Conservation (phyloP, 2,797 vertebrate genomes). For the Sardinella longiceps region DNA sequence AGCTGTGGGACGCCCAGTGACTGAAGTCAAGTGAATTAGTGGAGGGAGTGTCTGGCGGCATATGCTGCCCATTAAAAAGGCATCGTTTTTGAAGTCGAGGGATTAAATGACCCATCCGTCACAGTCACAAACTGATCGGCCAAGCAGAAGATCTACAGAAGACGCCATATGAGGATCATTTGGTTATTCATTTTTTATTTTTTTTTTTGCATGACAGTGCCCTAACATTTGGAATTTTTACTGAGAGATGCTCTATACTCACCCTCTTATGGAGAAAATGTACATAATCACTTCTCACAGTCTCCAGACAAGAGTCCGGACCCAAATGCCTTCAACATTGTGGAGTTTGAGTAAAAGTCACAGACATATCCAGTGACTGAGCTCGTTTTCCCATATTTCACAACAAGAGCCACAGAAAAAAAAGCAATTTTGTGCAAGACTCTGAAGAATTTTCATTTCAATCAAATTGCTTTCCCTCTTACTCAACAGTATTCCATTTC, state of each 20-base stretch:
- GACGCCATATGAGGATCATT: conserved; percentile 65
- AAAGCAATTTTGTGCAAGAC: neutral
- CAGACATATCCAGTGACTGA: neutral
- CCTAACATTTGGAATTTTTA: conserved; percentile 50
- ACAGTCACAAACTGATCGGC: conserved; percentile 61
- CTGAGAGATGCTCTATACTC: neutral
- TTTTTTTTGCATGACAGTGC: conserved; percentile 58
- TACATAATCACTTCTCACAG: neutral
- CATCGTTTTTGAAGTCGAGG: conserved; percentile 48
- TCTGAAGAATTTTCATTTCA: neutral
- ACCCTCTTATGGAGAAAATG: neutral
- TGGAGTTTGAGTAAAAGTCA: neutral
- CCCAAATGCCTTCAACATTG: neutral
- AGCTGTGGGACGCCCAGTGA: neutral
- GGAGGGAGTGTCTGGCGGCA: conserved; percentile 29
- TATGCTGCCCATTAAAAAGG: conserved; percentile 53
- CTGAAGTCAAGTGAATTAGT: neutral
- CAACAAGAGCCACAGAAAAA: neutral
- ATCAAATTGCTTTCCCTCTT: neutral
- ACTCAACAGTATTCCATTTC: neutral
- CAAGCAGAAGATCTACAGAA: conserved; percentile 60
- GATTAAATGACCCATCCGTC: conserved; percentile 61
- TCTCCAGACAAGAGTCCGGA: neutral
- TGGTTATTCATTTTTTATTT: conserved; percentile 63
- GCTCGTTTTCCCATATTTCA: neutral